phyloP scores from a whole-genome alignment of 1,140 invertebrate species.

The Sitodiplosis mosellana region DNA sequence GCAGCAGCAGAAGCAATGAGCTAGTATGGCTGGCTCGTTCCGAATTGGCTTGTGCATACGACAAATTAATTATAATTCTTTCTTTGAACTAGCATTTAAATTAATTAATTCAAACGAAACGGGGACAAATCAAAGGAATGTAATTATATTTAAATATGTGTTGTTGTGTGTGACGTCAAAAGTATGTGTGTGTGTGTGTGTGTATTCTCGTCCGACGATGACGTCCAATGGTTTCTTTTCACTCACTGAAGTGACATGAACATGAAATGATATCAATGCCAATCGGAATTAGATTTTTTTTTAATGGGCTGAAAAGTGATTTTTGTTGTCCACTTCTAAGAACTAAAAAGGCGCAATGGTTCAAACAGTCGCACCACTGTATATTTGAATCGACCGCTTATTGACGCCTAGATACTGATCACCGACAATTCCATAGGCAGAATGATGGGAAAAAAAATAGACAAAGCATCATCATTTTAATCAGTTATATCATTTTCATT shows the following conservation, averaged over 20 bases:
- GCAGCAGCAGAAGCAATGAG: background rate
- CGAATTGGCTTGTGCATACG: too few relatives aligned
- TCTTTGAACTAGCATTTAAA: background rate
- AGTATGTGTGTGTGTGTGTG: slow-evolving; percentile 8
- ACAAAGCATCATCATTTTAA: background rate
- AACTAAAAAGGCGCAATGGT: background rate
- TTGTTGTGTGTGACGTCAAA: slow-evolving; percentile 6
- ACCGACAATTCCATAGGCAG: too few relatives aligned
- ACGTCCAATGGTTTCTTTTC: slow-evolving; percentile 8
- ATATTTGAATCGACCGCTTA: too few relatives aligned
- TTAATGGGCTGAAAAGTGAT: background rate
- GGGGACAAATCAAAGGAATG: background rate
- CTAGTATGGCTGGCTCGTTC: background rate
- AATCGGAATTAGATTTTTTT: background rate
- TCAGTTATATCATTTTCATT: background rate
- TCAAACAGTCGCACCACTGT: too few relatives aligned
- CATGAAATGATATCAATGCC: background rate
- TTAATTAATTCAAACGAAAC: background rate
- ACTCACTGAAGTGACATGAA: background rate
- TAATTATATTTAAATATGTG: background rate
- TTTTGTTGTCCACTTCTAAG: background rate
- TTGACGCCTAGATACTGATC: too few relatives aligned
- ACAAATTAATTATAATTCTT: background rate
- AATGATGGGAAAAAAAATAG: background rate
- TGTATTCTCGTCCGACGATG: slow-evolving; percentile 12